Evolutionary conservation across 2,113 vertebrate genomes (phyloP), one percentile per base, ranked within the genome.

Genomic region (Poecile atricapillus): DNA sequence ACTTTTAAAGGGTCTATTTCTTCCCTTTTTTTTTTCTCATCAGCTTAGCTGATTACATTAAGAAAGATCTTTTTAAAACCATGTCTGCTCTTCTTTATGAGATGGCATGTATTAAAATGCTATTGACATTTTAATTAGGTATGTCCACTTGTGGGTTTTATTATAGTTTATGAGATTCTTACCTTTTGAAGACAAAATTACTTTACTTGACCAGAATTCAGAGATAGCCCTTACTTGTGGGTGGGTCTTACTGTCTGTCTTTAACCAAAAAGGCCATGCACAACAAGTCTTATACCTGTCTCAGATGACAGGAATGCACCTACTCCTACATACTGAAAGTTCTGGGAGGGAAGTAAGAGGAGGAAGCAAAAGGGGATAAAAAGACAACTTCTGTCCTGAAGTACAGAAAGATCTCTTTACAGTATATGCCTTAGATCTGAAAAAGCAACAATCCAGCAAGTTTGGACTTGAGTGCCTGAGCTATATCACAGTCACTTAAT

Each of bases 401-500:
- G 68, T 55, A 78, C 64, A 49, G 68, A 91, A 58, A 76, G 25
- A 5, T 78, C 33, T 59, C 13, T 44, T 84, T 65, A 46, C 4
- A 70, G 30, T 15, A 10, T 37, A 10, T 77, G 39, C n/a, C 33
- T 87, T 56, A 47, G 22, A 39, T 81, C 56, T 94, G 67, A 73
- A 90, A 75, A 77, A 50, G 41, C 58, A 95, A 59, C 7, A 7
- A 33, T 79, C 58, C 55, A 93, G 59, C 43, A 81, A 89, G 44
- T 58, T 85, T 70, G 23, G 30, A 62, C 47, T 83, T 47, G 47
- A 80, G 39, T 0, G 3, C 13, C 88, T 95, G 91, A 94, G 28
- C 58, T 82, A 11, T 77, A 88, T 96, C 91, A 83, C 82, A 79
- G 43, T 87, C 93, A 96, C 68, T 93, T 96, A 64, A 87, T 85